Conservation (phyloP, 2,113 vertebrate species). For the Cichladusa arquata region DNA sequence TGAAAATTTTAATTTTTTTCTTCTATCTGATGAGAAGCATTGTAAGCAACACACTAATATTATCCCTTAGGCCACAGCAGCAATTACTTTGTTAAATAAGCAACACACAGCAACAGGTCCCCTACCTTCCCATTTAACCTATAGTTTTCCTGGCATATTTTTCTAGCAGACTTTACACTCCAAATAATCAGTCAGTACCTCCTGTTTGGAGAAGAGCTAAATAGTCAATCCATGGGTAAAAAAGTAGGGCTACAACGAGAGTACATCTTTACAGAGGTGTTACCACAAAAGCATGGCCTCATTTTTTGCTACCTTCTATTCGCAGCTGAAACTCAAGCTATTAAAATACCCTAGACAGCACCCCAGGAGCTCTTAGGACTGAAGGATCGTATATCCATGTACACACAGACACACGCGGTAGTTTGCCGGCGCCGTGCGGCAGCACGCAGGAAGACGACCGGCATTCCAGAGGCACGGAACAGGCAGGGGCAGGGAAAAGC, state of each 20-base stretch:
- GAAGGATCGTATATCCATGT: rapidly evolving
- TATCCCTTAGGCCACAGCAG: not conserved
- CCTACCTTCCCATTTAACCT: not conserved
- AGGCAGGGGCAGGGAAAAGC: too few relatives aligned
- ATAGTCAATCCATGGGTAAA: rapidly evolving
- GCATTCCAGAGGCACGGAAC: not conserved
- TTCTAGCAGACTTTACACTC: not conserved
- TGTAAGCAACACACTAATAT: rapidly evolving
- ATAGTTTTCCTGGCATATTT: not conserved
- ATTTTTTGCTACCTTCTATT: not conserved
- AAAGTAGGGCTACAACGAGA: rapidly evolving
- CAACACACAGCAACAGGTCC: not conserved
- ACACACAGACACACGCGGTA: not conserved
- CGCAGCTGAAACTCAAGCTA: not conserved
- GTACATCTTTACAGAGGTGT: rapidly evolving
- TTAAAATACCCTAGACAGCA: too few relatives aligned
- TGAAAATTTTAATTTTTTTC: rapidly evolving
- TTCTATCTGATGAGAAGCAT: not conserved
- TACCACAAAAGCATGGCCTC: rapidly evolving
- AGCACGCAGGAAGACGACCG: not conserved
- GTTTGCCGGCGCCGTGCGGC: not conserved
- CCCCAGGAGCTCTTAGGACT: not conserved
- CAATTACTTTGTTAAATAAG: not conserved
- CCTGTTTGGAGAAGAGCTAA: not conserved
- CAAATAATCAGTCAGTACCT: not conserved